Conservation (phyloP, 2,888 invertebrate genomes). For the Tricholauxania praeusta region DNA sequence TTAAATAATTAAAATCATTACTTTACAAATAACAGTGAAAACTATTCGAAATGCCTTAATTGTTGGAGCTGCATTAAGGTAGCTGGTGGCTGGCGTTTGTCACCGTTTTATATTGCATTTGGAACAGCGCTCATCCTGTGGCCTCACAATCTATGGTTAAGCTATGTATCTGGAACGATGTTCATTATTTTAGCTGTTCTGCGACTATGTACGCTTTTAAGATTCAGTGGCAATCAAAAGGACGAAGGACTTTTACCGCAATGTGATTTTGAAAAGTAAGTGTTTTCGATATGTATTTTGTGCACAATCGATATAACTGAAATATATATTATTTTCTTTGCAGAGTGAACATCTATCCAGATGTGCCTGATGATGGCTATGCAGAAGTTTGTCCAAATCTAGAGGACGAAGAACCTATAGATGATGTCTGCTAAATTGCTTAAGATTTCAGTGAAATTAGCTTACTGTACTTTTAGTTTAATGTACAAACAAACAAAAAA, state of each 20-base stretch:
- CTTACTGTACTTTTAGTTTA: background rate
- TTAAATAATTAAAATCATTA: too few relatives aligned
- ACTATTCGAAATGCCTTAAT: constrained; percentile 57
- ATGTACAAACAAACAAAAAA: constrained; percentile 14
- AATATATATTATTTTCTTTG: constrained; percentile 42
- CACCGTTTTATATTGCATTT: constrained; percentile 61
- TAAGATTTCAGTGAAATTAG: background rate
- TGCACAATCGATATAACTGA: background rate
- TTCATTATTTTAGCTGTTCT: constrained; percentile 68
- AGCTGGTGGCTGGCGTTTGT: constrained; percentile 63
- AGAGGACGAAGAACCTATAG: constrained; percentile 63
- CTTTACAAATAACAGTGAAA: constrained; percentile 52
- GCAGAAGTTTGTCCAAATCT: constrained; percentile 58
- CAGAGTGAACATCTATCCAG: constrained; percentile 61
- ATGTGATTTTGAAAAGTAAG: constrained; percentile 65
- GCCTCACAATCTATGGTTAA: constrained; percentile 70
- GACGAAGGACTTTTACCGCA: constrained; percentile 65
- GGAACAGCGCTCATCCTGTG: constrained; percentile 63
- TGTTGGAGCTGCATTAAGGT: constrained; percentile 60
- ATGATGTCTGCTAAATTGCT: constrained; percentile 61
- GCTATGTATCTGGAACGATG: constrained; percentile 69
- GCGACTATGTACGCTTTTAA: constrained; percentile 64
- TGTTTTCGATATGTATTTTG: background rate
- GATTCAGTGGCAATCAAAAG: constrained; percentile 57
- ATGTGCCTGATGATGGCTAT: constrained; percentile 61